phyloP scores from a whole-genome alignment of 2,797 vertebrate genomes.

The Adrianichthys oophorus region DNA sequence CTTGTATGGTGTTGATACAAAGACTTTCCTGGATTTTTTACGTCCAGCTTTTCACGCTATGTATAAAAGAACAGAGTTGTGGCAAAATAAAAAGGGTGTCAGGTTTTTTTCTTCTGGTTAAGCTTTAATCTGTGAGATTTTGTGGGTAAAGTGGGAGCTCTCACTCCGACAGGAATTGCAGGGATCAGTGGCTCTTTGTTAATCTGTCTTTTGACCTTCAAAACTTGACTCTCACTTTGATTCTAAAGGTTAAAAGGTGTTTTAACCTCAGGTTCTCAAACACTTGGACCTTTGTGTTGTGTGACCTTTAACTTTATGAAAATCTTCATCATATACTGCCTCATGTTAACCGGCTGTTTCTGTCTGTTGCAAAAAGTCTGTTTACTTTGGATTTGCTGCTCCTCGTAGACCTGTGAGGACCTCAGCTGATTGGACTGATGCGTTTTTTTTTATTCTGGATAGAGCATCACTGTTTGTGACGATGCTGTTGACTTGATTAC shows the following conservation, averaged over 20 bases:
- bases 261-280: slow-evolving; percentile 48
- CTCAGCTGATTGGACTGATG: too few relatives aligned
- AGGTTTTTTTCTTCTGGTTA: slow-evolving; percentile 2
- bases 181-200: slow-evolving; percentile 59
- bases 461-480: slow-evolving; percentile 10
- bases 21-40: too few relatives aligned
- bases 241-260: slow-evolving; percentile 39
- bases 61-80: too few relatives aligned
- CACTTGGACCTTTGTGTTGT: slow-evolving; percentile 38
- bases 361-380: slow-evolving; percentile 27
- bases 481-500: too few relatives aligned
- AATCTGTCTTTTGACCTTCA: slow-evolving; percentile 5
- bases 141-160: slow-evolving; percentile 29
- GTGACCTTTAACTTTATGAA: slow-evolving; percentile 50
- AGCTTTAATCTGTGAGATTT: slow-evolving; percentile 33
- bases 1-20: too few relatives aligned
- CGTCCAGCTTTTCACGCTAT: too few relatives aligned
- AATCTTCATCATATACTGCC: slow-evolving; percentile 31
- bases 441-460: slow-evolving; percentile 20
- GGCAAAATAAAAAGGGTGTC: neutral
- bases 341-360: slow-evolving; percentile 29
- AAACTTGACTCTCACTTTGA: slow-evolving; percentile 7
- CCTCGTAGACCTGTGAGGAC: too few relatives aligned
- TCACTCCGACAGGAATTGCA: slow-evolving; percentile 16
- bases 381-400: slow-evolving; percentile 39